These are phyloP conservation scores for Erannis defoliaria DNA, from an alignment of 2,888 invertebrate species.

Conservation along the genomic window DNA sequence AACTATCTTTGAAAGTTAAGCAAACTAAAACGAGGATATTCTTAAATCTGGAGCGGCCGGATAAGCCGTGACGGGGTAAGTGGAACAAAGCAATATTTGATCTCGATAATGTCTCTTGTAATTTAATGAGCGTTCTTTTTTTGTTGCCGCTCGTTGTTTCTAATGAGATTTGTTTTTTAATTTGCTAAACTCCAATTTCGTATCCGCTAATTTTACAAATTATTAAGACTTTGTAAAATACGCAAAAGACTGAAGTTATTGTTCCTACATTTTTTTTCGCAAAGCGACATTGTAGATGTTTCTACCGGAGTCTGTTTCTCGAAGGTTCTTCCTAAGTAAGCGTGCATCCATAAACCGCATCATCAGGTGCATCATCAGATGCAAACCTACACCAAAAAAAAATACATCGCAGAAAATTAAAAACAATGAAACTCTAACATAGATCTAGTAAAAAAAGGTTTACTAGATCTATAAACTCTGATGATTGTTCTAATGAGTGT, in stretches of 20 bases:
- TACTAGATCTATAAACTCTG: too few species aligned
- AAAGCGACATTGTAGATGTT: too few species aligned
- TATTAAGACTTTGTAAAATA: not conserved
- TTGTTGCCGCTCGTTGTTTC: conserved; percentile 35
- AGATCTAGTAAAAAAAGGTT: too few species aligned
- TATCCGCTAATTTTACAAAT: not conserved
- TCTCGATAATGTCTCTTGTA: conserved; percentile 50
- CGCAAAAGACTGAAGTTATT: not conserved
- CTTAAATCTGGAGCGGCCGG: conserved; percentile 47
- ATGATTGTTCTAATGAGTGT: too few species aligned
- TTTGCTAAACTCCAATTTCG: not conserved
- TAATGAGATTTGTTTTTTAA: conserved; percentile 26
- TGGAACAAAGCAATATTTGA: conserved; percentile 59
- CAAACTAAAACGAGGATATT: conserved; percentile 36
- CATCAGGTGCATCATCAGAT: too few species aligned
- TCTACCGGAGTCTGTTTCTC: too few species aligned
- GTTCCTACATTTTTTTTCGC: too few species aligned
- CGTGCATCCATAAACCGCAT: too few species aligned
- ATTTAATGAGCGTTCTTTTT: conserved; percentile 49
- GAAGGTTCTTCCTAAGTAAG: too few species aligned
- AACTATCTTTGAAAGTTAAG: conserved; percentile 19
- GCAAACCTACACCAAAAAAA: too few species aligned
- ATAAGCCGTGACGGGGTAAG: conserved; percentile 63
- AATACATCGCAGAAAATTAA: too few species aligned
- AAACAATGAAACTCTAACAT: too few species aligned